Base-by-base conservation (phyloP, 2,888 invertebrate species). In the Empis stercorea region DNA sequence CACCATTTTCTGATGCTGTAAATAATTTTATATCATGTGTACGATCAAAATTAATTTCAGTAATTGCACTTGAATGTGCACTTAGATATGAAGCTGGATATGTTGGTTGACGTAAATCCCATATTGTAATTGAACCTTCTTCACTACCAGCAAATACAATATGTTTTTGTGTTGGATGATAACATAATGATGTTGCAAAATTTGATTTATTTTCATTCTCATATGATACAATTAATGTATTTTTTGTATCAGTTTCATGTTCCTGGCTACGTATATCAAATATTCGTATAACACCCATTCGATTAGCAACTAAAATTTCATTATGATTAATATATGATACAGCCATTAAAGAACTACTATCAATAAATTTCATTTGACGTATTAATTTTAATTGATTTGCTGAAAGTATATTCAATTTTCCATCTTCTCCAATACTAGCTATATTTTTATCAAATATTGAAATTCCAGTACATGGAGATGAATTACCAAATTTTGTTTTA, bases 91-190 rank as follows among this genome's bases (percentile, higher is more conserved):
- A 86, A 11, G 87, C 80, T 0, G 93, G 92, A 61, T 80, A 87
- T 4, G 80, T 79, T 48, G 87, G 84, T 58, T 88, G 82, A 20
- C 93, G 74, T 53, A 94, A 70, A 68, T 94, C 94, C 92, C 93
- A 94, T 2, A 92, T 80, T 0, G 88, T 87, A 27, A 94, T 67
- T 1, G 86, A 78, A 1, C 93, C 93, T 53, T 89, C 87, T 59
- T 89, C 87, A 50, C 84, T 84, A 30, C 93, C 94, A 2, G 88
- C 87, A 0, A 91, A 65, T 14, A 82, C 73, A 30, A 93, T 79
- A 62, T 94, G 91, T 1, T 84, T 79, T 60, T 94, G 92, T 11
- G 87, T 87, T 0, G 93, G 93, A 68, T 94, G 92, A 56, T 79
- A 80, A 15, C 81, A 75, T 42, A 93, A 73, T 61, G 85, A 82